Conservation (phyloP, 2,888 invertebrate genomes). For the Eristalis arbustorum region DNA sequence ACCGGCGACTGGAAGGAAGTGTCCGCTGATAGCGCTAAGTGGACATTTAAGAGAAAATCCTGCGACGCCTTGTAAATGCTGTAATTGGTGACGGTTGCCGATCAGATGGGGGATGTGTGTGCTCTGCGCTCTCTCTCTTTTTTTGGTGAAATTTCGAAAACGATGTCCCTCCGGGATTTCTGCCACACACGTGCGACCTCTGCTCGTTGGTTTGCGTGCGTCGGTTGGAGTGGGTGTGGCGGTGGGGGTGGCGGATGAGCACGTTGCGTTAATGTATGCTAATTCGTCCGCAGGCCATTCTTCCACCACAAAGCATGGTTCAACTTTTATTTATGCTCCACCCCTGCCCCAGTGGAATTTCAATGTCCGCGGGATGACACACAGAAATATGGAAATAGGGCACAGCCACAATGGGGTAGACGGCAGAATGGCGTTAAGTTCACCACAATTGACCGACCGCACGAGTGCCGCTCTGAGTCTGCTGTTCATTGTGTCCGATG, state of each 20-base stretch:
- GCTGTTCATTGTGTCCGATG: background rate
- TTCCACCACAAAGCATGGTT: background rate
- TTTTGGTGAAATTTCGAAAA: too few species aligned
- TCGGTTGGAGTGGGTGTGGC: too few species aligned
- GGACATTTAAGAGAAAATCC: slow-evolving; percentile 7
- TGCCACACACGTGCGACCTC: too few species aligned
- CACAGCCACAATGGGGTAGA: background rate
- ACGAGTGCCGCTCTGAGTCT: background rate
- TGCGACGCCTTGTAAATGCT: slow-evolving; percentile 1
- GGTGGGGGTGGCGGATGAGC: background rate
- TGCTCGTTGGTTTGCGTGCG: too few species aligned
- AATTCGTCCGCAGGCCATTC: slow-evolving; percentile 7
- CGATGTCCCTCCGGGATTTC: too few species aligned
- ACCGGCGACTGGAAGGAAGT: background rate
- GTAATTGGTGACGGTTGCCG: background rate
- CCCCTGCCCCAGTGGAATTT: slow-evolving; percentile 14
- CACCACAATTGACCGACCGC: slow-evolving; percentile 22
- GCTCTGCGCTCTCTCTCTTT: too few species aligned
- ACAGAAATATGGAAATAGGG: background rate
- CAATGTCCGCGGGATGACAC: background rate
- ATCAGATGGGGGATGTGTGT: background rate
- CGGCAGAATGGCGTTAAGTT: slow-evolving; percentile 33
- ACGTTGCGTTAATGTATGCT: slow-evolving; percentile 22
- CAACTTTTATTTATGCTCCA: slow-evolving; percentile 23
- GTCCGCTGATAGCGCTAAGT: slow-evolving; percentile 12